Conservation (phyloP, 2,113 vertebrate genomes). For the Hippocampus abdominalis region DNA sequence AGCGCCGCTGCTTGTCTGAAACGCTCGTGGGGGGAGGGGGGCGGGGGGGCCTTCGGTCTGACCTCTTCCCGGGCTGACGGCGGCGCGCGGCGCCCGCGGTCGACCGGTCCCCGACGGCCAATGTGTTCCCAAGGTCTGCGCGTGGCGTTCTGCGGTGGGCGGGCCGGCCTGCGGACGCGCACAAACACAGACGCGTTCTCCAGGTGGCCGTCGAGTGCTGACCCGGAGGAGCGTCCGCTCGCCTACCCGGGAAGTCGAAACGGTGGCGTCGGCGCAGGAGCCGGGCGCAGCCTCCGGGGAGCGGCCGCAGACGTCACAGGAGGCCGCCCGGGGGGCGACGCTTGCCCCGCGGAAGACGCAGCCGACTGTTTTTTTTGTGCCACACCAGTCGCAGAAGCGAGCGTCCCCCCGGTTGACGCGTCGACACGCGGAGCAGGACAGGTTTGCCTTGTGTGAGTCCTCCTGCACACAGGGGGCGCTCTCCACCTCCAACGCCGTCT, state of each 20-base stretch:
- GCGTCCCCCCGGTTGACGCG: conserved; percentile 66
- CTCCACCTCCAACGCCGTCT: conserved; percentile 51
- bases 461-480: conserved; percentile 29
- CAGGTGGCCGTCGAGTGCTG: too few relatives aligned
- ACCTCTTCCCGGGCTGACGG: conserved; percentile 91
- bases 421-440: conserved; percentile 76
- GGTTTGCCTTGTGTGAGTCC: conserved; percentile 46
- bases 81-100: conserved; percentile 75
- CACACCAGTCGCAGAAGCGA: conserved; percentile 84
- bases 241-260: background rate
- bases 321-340: too few relatives aligned
- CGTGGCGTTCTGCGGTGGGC: conserved; percentile 68
- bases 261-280: too few relatives aligned
- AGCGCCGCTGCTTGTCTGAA: too few relatives aligned
- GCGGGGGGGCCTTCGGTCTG: too few relatives aligned
- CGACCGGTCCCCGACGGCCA: conserved; percentile 82
- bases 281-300: too few relatives aligned
- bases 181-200: background rate
- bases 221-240: background rate
- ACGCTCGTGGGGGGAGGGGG: too few relatives aligned
- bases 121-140: conserved; percentile 87
- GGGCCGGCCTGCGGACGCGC: conserved; percentile 14
- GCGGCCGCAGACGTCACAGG: too few relatives aligned
- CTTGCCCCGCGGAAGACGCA: too few relatives aligned
- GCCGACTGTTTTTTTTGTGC: too few relatives aligned